Percentiles rank a stretch among this genome's conserved stretches.
Evolutionary conservation across 2,888 invertebrate genomes (phyloP).

Genomic region (Bruchidius siliquastri): DNA sequence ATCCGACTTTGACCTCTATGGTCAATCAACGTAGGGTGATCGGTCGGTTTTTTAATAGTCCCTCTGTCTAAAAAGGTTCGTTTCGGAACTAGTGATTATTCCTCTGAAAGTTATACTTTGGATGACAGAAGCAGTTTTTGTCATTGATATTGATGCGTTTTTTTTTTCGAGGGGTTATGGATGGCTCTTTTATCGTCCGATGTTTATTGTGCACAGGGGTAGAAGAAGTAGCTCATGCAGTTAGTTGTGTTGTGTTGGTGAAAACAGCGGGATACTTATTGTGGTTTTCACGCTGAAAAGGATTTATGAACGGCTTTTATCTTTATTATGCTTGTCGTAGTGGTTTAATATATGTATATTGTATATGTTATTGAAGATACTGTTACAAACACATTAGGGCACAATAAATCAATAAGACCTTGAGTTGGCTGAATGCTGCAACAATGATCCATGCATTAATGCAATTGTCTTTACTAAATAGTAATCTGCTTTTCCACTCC

Average conservation of each 20-base stretch:
- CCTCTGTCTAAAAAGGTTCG: not conserved
- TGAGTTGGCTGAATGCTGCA: too few relatives aligned
- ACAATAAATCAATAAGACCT: too few relatives aligned
- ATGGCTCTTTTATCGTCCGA: not conserved
- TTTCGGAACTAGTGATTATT: not conserved
- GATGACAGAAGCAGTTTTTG: not conserved
- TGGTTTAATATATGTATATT: not conserved
- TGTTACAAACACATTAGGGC: too few relatives aligned
- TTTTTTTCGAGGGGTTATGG: not conserved
- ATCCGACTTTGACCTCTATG: slow-evolving; percentile 32
- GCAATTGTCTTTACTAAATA: too few relatives aligned
- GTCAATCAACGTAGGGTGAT: slow-evolving; percentile 6
- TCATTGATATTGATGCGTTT: not conserved
- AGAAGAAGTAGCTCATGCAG: not conserved
- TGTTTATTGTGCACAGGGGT: not conserved
- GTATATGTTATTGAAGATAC: too few relatives aligned
- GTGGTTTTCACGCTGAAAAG: not conserved
- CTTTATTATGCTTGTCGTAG: not conserved
- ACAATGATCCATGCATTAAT: too few relatives aligned
- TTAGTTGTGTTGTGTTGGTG: not conserved
- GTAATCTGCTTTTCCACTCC: too few relatives aligned
- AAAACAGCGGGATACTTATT: not conserved
- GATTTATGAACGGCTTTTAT: not conserved
- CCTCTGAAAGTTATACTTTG: not conserved
- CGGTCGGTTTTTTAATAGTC: not conserved